Evolutionary conservation across 2,888 invertebrate genomes (phyloP), one percentile per base, ranked within the genome.

Genomic region (Amphipoea oculea): DNA sequence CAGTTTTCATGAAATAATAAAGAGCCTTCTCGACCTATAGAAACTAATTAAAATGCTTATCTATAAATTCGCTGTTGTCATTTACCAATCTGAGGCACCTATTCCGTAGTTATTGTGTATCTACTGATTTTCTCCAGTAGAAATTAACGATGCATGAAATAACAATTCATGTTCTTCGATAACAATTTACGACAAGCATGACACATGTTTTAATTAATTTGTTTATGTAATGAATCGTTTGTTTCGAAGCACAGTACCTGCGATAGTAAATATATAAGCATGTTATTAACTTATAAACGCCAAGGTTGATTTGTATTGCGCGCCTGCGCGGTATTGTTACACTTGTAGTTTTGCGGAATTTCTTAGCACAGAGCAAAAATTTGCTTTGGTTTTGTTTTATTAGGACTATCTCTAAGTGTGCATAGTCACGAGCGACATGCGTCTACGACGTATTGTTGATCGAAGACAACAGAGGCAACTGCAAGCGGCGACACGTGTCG

Each of bases 121-220:
- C 14, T 29, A 74, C 51, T 74, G 68, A 84, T 84, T 85, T 74
- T 73, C 77, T 60, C 9, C 45, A 36, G 73, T 78, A 48, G 54
- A 78, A 70, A 75, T 77, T 54, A 77, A 84, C 76, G 72, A 68
- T 29, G 76, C 76, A 66, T 79, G 79, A 73, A 84, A 73, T 75
- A 65, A 60, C 36, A 78, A 83, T 77, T 70, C 54, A 69, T 88
- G 77, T 84, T 51, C 23, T 65, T 62, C 62, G 62, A 82, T 86
- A 78, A 79, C 54, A 67, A 69, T 48, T 48, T 76, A 20, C 62
- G 79, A 69, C 78, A 74, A 76, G 71, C 79, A 54, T 86, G 73
- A 81, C 76, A 78, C 51, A 62, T 84, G 74, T 84, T 84, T 80
- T 70, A 78, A 81, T 86, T 69, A 75, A 76, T 77, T 74, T 74